phyloP scores from a whole-genome alignment of 2,797 vertebrate species.

The Balearica regulorum region DNA sequence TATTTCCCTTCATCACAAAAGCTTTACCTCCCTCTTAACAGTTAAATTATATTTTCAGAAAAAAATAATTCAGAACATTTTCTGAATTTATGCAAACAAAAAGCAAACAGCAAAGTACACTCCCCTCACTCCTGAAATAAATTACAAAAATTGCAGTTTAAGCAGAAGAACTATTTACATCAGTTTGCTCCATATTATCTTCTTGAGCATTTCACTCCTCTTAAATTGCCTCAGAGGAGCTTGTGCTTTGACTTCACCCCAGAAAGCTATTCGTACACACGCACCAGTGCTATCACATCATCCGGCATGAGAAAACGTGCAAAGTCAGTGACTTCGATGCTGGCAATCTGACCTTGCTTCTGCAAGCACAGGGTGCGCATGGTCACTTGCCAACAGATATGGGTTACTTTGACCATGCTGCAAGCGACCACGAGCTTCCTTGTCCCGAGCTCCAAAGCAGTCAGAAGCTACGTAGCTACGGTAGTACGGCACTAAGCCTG shows the following conservation, averaged over 20 bases:
- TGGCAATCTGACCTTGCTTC: not conserved
- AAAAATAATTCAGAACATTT: not conserved
- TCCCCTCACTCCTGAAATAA: not conserved
- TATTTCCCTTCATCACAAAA: not conserved
- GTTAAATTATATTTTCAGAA: not conserved
- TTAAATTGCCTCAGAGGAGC: not conserved
- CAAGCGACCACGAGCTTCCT: not conserved
- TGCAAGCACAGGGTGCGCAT: accelerated
- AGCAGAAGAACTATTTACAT: not conserved
- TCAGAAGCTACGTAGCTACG: not conserved
- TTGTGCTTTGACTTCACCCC: not conserved
- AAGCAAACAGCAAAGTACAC: not conserved
- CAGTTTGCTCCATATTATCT: not conserved
- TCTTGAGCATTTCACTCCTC: not conserved
- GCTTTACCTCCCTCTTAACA: not conserved
- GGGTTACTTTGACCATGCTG: not conserved
- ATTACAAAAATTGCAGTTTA: not conserved
- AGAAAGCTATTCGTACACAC: not conserved
- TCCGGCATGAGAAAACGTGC: not conserved
- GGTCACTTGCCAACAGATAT: accelerated
- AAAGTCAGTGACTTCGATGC: accelerated
- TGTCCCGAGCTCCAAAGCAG: not conserved
- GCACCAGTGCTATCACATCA: not conserved
- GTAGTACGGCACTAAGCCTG: not conserved
- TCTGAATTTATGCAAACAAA: not conserved